Percentiles rank a stretch among this genome's conserved stretches.
phyloP scores from a whole-genome alignment of 1,140 invertebrate species.

The Nylanderia fulva region DNA sequence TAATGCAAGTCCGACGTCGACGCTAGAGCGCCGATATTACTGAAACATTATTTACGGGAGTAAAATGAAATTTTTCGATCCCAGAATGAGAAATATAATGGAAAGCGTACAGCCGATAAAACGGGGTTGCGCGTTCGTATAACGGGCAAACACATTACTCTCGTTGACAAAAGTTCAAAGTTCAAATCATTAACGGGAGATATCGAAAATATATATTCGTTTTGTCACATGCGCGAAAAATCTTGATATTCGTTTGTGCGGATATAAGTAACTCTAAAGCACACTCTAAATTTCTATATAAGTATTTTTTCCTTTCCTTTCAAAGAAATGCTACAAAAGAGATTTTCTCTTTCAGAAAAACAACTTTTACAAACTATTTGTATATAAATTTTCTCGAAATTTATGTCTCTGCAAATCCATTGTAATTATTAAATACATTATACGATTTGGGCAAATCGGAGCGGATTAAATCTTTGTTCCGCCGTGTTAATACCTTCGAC shows the following conservation, averaged over 20 bases:
- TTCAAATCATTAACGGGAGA: constrained; percentile 32
- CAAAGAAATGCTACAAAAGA: neutral
- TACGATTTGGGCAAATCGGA: constrained; percentile 15
- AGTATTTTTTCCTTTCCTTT: neutral
- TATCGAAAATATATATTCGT: neutral
- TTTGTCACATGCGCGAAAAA: neutral
- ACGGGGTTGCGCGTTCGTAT: neutral
- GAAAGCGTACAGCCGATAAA: constrained; percentile 53
- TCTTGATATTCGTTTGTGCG: constrained; percentile 27
- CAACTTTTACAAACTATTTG: neutral
- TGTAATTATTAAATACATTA: constrained; percentile 52
- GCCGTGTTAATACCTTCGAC: constrained; percentile 23
- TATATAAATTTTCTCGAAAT: constrained; percentile 4
- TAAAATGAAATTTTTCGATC: constrained; percentile 76
- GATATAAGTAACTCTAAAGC: no score
- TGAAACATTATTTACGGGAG: constrained; percentile 78
- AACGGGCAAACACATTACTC: constrained; percentile 14
- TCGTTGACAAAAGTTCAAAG: constrained; percentile 26
- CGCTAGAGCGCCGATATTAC: constrained; percentile 73
- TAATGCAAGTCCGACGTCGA: constrained; percentile 75
- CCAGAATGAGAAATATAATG: constrained; percentile 56
- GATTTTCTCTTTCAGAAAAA: neutral
- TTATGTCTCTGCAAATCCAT: constrained; percentile 25
- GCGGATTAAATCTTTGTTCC: constrained; percentile 48
- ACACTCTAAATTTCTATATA: neutral